Percentiles rank a stretch among this genome's conserved stretches.
Evolutionary conservation across 1,140 invertebrate species (phyloP).

Genomic region (Eufriesea mexicana): DNA sequence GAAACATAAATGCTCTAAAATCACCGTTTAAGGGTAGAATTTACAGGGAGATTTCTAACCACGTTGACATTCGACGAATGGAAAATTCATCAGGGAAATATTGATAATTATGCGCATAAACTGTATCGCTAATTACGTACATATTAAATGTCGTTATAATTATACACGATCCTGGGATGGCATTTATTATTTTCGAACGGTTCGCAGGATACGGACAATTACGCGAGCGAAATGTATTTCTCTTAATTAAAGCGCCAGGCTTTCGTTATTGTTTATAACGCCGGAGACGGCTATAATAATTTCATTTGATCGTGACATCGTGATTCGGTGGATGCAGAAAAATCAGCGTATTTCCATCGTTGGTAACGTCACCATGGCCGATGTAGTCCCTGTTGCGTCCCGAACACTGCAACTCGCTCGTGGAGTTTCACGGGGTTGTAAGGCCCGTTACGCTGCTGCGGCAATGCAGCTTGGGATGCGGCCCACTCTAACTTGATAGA

Average conservation of each 20-base stretch:
- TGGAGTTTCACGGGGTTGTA: no score
- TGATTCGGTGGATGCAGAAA: no score
- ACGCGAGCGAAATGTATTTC: slow-evolving; percentile 27
- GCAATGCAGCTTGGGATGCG: no score
- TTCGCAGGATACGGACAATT: slow-evolving; percentile 19
- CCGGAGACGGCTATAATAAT: slow-evolving; percentile 25
- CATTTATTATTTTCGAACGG: slow-evolving; percentile 41
- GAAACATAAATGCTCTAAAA: no score
- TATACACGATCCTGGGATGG: background rate
- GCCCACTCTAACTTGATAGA: no score
- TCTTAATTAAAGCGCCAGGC: slow-evolving; percentile 43
- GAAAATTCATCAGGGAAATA: slow-evolving; percentile 6
- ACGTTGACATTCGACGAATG: background rate
- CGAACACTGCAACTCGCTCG: no score
- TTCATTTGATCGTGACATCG: slow-evolving; percentile 1
- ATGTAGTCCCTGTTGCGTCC: no score
- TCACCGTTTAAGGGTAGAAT: background rate
- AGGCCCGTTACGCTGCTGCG: no score
- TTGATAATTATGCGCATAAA: slow-evolving; percentile 38
- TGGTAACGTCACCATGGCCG: no score
- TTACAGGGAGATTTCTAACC: no score
- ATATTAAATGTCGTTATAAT: slow-evolving; percentile 43
- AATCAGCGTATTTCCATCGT: no score
- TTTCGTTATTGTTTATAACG: slow-evolving; percentile 39
- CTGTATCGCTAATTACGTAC: slow-evolving; percentile 41